Evolutionary conservation across 2,888 invertebrate species (phyloP).

Genomic region (Lasioglossum malachurum): DNA sequence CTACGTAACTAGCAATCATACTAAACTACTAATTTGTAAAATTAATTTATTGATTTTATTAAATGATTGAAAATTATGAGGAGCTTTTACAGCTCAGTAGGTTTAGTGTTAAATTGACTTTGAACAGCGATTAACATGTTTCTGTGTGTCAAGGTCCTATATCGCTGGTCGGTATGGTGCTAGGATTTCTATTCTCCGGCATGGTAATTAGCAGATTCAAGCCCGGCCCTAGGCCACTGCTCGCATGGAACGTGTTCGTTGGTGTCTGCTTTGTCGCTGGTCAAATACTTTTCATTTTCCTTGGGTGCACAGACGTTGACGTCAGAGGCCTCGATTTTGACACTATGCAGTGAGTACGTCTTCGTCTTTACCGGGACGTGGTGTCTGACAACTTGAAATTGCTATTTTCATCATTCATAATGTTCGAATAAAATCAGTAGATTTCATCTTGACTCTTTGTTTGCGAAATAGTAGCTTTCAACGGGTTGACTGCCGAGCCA

Average conservation of each 20-base stretch:
- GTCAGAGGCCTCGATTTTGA: conserved; percentile 82
- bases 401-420: neutral
- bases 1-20: neutral
- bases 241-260: conserved; percentile 88
- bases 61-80: neutral
- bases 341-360: conserved; percentile 79
- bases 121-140: neutral
- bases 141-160: conserved; percentile 84
- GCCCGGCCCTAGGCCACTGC: conserved; percentile 86
- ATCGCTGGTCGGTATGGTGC: conserved; percentile 87
- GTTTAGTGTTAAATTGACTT: neutral
- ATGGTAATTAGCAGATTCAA: conserved; percentile 87
- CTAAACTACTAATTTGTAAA: neutral
- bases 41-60: neutral
- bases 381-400: neutral
- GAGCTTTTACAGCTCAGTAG: neutral
- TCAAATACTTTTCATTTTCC: conserved; percentile 86
- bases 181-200: conserved; percentile 88
- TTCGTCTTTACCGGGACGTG: conserved; percentile 3
- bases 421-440: neutral
- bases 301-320: conserved; percentile 85
- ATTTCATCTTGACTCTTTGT: too few species aligned
- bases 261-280: conserved; percentile 86
- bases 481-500: neutral
- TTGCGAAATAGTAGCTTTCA: neutral